These are phyloP conservation scores for Tetramorium alpestre DNA, from an alignment of 1,140 invertebrate species.

Conservation along the genomic window DNA sequence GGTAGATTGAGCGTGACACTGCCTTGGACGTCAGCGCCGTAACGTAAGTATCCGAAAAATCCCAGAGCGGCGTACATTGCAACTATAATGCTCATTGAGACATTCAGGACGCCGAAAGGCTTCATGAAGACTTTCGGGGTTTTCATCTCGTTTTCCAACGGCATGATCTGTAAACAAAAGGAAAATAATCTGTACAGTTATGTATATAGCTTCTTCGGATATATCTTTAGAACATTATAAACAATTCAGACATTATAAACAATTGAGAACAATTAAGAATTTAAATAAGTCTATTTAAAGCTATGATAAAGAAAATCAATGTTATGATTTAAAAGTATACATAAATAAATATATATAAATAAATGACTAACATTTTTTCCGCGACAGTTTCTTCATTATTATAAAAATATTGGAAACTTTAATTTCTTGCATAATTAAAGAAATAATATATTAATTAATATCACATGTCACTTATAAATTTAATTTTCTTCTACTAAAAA, in stretches of 20 bases:
- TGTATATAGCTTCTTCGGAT: neutral
- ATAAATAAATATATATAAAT: neutral
- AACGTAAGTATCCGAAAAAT: slow-evolving; percentile 93
- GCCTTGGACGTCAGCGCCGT: slow-evolving; percentile 88
- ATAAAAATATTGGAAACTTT: neutral
- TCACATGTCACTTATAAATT: neutral
- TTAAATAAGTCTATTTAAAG: neutral
- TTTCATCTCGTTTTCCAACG: slow-evolving; percentile 95
- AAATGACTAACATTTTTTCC: neutral
- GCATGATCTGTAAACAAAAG: slow-evolving; percentile 89
- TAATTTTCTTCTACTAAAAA: neutral
- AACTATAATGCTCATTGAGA: slow-evolving; percentile 91
- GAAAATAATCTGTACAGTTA: neutral
- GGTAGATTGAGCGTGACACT: slow-evolving; percentile 91
- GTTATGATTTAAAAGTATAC: neutral
- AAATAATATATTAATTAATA: neutral
- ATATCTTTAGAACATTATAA: neutral
- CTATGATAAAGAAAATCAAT: neutral
- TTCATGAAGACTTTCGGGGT: slow-evolving; percentile 90
- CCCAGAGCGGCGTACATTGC: slow-evolving; percentile 91
- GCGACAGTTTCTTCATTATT: neutral
- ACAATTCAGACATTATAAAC: neutral
- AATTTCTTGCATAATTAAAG: neutral
- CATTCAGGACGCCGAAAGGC: slow-evolving; percentile 91
- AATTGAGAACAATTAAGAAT: neutral